Base-by-base conservation (phyloP, 2,888 invertebrate species). In the Agriopis leucophaearia region DNA sequence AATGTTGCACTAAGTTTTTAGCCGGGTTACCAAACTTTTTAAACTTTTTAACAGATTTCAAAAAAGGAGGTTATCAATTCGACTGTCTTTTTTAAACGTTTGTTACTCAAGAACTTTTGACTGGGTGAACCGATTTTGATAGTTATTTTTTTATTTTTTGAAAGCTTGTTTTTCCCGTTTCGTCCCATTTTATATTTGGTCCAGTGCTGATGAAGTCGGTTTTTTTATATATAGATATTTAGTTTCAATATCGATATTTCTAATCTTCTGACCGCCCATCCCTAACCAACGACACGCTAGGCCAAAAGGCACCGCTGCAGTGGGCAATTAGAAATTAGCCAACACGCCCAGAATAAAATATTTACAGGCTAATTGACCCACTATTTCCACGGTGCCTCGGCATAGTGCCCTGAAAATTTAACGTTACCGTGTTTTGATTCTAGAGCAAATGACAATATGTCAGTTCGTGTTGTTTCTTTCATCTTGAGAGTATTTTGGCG, bases 321-420 rank as follows among this genome's bases (percentile, higher is more conserved):
- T 81, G 78, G 83, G 82, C 86, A 88, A 89, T 89, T 87, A 76
- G 72, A 83, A 88, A 88, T 88, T 87, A 87, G 86, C 79, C 64
- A 63, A 65, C 75, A 73, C 69, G 74, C 64, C 73, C 78, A 76
- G 72, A 77, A 87, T 88, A 81, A 87, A 88, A 82, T 84, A 88
- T 88, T 82, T 78, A 88, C 81, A 75, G 69, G 67, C 77, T 82
- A 86, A 84, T 84, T 81, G 78, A 70, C 73, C 70, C 72, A 77
- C 79, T 78, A 73, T 78, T 80, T 82, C 80, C 66, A 61, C 65
- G 66, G 70, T 8, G 42, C 15, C 52, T 48, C 35, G 42, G 50
- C 55, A n/a, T 18, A 67, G 16, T 54, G 56, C 54, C 16, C 47
- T 70, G 66, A 71, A 69, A 64, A 64, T 65, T 66, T 68, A 66